Conservation (phyloP, 2,888 invertebrate species). For the Cheilosia urbana region DNA sequence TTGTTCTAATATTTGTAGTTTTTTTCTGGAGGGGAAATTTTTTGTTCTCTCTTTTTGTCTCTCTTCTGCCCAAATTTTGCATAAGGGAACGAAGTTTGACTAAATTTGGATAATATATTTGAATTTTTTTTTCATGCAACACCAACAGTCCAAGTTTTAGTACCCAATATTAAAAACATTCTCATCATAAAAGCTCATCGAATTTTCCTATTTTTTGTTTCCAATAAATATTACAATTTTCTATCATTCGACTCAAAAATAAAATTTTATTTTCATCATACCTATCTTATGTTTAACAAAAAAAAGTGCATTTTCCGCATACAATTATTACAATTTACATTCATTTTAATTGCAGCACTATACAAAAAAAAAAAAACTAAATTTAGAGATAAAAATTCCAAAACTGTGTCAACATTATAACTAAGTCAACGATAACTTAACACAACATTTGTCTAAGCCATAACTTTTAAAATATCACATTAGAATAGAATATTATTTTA, state of each 20-base stretch:
- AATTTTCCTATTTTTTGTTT: too few species aligned
- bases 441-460: conserved; percentile 36
- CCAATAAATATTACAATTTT: neutral
- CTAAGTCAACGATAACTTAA: conserved; percentile 36
- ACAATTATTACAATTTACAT: conserved; percentile 49
- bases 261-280: conserved; percentile 6
- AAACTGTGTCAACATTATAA: conserved; percentile 25
- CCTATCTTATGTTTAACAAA: neutral
- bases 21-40: too few species aligned
- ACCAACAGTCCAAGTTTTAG: too few species aligned
- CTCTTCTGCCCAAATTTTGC: too few species aligned
- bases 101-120: too few species aligned
- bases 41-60: too few species aligned
- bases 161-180: too few species aligned
- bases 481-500: conserved; percentile 62
- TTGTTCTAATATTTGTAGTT: too few species aligned
- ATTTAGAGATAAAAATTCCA: conserved; percentile 56
- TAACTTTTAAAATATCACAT: conserved; percentile 68
- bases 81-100: too few species aligned
- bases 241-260: neutral
- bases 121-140: too few species aligned
- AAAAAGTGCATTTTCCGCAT: conserved; percentile 10
- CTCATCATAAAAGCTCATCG: too few species aligned
- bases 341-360: conserved; percentile 30
- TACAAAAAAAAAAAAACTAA: conserved; percentile 26